Conservation (phyloP, 2,797 vertebrate species). For the Scarus forsteni region DNA sequence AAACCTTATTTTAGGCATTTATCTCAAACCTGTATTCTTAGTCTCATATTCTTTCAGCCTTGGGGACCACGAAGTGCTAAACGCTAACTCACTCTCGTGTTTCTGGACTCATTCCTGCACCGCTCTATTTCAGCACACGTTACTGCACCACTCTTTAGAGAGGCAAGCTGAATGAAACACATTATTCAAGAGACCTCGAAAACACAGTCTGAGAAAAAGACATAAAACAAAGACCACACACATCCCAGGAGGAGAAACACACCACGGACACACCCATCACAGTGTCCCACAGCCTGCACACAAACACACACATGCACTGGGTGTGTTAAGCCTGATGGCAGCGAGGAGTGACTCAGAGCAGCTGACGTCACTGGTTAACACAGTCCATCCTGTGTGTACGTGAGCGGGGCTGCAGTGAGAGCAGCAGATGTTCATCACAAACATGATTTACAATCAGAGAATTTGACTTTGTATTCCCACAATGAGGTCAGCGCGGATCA, state of each 20-base stretch:
- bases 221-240: conserved; percentile 53
- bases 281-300: conserved; percentile 49
- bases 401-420: conserved; percentile 53
- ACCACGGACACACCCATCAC: conserved; percentile 50
- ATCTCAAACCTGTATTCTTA: too few species aligned
- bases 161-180: conserved; percentile 18
- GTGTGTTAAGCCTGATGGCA: conserved; percentile 76
- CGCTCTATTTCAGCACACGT: too few species aligned
- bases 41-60: too few species aligned
- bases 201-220: conserved; percentile 15
- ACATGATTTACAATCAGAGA: conserved; percentile 75
- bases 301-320: conserved; percentile 40
- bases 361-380: conserved; percentile 80
- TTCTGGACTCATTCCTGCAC: too few species aligned
- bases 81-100: too few species aligned
- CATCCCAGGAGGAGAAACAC: conserved; percentile 47
- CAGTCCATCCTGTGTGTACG: conserved; percentile 69
- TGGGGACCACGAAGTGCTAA: too few species aligned
- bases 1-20: too few species aligned
- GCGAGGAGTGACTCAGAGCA: conserved; percentile 80
- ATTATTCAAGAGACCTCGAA: conserved; percentile 10
- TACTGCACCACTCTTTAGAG: too few species aligned
- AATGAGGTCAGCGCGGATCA: conserved; percentile 75
- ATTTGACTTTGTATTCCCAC: conserved; percentile 64
- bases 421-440: conserved; percentile 81